Evolutionary conservation across 1,140 invertebrate genomes (phyloP).

Genomic region (Medauroidea extradentata): DNA sequence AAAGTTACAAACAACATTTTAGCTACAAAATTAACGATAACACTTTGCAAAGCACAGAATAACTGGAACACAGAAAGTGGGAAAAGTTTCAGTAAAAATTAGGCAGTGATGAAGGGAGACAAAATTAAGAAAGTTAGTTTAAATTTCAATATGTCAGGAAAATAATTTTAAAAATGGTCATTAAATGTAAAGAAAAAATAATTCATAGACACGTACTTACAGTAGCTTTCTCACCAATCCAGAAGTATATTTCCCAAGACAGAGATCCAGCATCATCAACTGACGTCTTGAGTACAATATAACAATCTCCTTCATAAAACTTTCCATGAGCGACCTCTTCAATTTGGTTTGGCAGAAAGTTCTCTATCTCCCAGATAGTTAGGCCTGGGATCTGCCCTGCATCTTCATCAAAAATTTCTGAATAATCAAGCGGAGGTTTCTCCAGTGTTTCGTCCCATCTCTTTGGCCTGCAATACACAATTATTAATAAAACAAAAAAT

Average conservation of each 20-base stretch:
- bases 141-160: background rate
- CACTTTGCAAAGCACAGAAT: too few species aligned
- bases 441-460: conserved; percentile 92
- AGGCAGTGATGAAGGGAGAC: too few species aligned
- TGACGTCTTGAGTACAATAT: conserved; percentile 92
- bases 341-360: conserved; percentile 94
- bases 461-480: conserved; percentile 63
- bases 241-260: conserved; percentile 96
- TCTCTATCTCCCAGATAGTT: conserved; percentile 97
- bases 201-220: conserved; percentile 49
- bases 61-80: too few species aligned
- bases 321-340: conserved; percentile 91
- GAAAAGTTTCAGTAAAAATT: too few species aligned
- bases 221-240: conserved; percentile 95
- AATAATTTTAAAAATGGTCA: too few species aligned
- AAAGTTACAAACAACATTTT: too few species aligned
- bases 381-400: conserved; percentile 87
- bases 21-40: too few species aligned
- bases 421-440: conserved; percentile 96
- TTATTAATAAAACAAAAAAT: conserved; percentile 10
- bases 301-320: conserved; percentile 99
- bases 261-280: conserved; percentile 82
- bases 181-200: background rate
- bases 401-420: conserved; percentile 97
- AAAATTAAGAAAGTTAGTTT: background rate